phyloP scores from a whole-genome alignment of 92 coral and sea anemone genomes.

The Heliopora coerulea region DNA sequence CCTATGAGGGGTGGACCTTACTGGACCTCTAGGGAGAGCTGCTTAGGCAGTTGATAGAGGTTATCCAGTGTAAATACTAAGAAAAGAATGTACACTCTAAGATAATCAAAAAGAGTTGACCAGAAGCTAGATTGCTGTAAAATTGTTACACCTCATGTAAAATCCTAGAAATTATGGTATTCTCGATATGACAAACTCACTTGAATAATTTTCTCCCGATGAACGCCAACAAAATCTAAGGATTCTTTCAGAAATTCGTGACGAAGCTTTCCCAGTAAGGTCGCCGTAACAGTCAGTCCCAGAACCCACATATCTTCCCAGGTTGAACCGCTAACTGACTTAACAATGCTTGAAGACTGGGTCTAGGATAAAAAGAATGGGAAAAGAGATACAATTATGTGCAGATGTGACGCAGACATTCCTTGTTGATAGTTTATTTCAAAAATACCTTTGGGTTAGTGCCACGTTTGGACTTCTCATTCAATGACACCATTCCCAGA shows the following conservation, averaged over 20 bases:
- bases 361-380: not conserved
- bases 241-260: slow-evolving; percentile 92
- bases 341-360: not conserved
- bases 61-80: no score
- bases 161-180: no score
- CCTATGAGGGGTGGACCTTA: no score
- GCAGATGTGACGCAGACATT: not conserved
- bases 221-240: slow-evolving; percentile 93
- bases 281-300: slow-evolving; percentile 88
- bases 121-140: no score
- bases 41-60: no score
- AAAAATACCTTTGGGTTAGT: not conserved
- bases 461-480: not conserved
- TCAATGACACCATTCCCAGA: slow-evolving; percentile 71
- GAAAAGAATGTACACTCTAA: no score
- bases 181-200: no score
- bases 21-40: no score
- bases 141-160: no score
- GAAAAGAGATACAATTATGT: not conserved
- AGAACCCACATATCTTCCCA: slow-evolving; percentile 92
- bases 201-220: slow-evolving; percentile 81
- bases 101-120: no score
- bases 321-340: slow-evolving; percentile 35
- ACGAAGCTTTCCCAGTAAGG: slow-evolving; percentile 81
- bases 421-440: not conserved